These are phyloP conservation scores for Drosophila bunnanda DNA, from an alignment of 2,888 invertebrate species.

Conservation along the genomic window DNA sequence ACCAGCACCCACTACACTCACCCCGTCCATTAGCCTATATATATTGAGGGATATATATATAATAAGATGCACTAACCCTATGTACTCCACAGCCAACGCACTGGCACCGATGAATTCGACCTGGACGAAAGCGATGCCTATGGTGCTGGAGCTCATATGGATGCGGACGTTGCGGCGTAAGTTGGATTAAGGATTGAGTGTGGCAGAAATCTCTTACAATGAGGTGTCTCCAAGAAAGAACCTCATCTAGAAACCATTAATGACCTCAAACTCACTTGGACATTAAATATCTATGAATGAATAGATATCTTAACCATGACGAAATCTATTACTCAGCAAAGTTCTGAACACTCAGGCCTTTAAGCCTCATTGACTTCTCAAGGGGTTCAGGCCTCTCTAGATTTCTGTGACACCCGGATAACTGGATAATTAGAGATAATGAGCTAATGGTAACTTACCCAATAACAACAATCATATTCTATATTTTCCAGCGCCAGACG, in stretches of 20 bases:
- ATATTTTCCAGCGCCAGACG: slow-evolving; percentile 77
- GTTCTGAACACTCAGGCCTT: background rate
- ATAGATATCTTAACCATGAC: background rate
- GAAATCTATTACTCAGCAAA: background rate
- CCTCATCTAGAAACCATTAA: background rate
- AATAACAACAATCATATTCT: background rate
- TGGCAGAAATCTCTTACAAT: slow-evolving; percentile 3
- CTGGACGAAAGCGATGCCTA: slow-evolving; percentile 80
- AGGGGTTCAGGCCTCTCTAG: background rate
- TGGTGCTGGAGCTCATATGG: slow-evolving; percentile 67
- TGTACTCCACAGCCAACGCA: slow-evolving; percentile 66
- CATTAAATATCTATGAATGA: background rate
- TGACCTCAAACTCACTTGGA: background rate
- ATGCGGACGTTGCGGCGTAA: slow-evolving; percentile 80
- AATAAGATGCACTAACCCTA: background rate
- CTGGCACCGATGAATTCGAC: slow-evolving; percentile 79
- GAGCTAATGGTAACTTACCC: background rate
- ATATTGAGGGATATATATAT: background rate
- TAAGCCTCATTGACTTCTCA: background rate
- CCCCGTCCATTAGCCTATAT: slow-evolving; percentile 18
- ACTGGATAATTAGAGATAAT: slow-evolving; percentile 3
- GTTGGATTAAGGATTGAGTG: slow-evolving; percentile 29
- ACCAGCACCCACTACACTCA: slow-evolving; percentile 18
- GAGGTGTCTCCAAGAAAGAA: background rate
- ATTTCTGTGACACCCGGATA: slow-evolving; percentile 16